Evolutionary conservation across 2,797 vertebrate genomes (phyloP).

Genomic region (Lophotriccus pileatus): DNA sequence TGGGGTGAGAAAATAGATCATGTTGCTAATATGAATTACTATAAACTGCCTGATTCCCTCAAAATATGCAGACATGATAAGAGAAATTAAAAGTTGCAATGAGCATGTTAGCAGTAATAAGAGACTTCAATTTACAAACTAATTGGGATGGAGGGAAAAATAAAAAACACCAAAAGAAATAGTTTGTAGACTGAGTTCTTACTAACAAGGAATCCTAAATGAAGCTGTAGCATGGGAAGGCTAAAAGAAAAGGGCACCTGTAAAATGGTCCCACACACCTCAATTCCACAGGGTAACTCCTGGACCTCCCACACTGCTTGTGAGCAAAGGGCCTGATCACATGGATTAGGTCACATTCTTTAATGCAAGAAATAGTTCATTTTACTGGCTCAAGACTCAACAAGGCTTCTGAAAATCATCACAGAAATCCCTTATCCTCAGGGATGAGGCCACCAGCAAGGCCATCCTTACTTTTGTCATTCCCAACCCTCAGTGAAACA

Average conservation of each 20-base stretch:
- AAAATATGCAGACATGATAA: not conserved
- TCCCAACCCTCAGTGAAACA: rapidly evolving
- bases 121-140: not conserved
- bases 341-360: rapidly evolving
- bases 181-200: not conserved
- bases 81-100: not conserved
- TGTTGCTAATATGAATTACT: not conserved
- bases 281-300: rapidly evolving
- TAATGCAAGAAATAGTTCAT: rapidly evolving
- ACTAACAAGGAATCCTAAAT: not conserved
- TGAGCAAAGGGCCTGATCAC: not conserved
- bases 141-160: not conserved
- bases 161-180: not conserved
- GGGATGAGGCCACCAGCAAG: not conserved
- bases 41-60: not conserved
- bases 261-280: not conserved
- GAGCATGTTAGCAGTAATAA: not conserved
- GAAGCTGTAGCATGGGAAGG: not conserved
- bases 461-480: rapidly evolving
- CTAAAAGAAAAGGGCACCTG: not conserved
- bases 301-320: rapidly evolving
- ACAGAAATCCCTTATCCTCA: not conserved
- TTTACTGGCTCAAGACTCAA: not conserved
- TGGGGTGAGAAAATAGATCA: not conserved
- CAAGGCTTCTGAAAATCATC: not conserved